Percentiles rank a stretch among this genome's conserved stretches.
Conservation (phyloP, 2,888 invertebrate genomes). For the Hypsopygia costalis region DNA sequence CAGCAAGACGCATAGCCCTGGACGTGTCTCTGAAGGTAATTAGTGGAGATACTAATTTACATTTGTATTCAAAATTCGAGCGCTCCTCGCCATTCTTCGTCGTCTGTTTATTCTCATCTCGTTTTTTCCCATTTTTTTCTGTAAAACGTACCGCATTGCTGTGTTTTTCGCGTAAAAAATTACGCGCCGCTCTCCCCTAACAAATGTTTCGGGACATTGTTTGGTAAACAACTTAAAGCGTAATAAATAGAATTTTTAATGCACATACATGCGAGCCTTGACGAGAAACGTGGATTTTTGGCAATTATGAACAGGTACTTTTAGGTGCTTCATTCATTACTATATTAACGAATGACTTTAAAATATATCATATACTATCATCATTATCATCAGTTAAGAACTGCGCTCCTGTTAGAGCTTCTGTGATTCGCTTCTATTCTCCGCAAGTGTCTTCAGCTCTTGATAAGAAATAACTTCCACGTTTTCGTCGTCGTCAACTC, state of each 20-base stretch:
- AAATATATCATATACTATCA: too few relatives aligned
- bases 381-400: too few relatives aligned
- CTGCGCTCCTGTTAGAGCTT: too few relatives aligned
- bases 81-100: slow-evolving; percentile 72
- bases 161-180: slow-evolving; percentile 77
- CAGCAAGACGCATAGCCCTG: slow-evolving; percentile 75
- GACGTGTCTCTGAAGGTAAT: slow-evolving; percentile 76
- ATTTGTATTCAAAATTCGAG: slow-evolving; percentile 82
- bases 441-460: too few relatives aligned
- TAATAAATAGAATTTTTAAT: slow-evolving; percentile 44
- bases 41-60: slow-evolving; percentile 81
- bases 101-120: slow-evolving; percentile 79
- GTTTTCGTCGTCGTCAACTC: too few relatives aligned
- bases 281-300: slow-evolving; percentile 4
- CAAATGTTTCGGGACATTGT: slow-evolving; percentile 65
- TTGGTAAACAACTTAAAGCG: slow-evolving; percentile 57
- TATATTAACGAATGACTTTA: too few relatives aligned
- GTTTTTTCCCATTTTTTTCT: slow-evolving; percentile 50
- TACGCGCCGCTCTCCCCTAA: slow-evolving; percentile 61
- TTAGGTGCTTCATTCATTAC: background rate
- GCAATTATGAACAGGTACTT: slow-evolving; percentile 2
- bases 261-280: slow-evolving; percentile 6
- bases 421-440: too few relatives aligned
- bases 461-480: too few relatives aligned
- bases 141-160: slow-evolving; percentile 76